phyloP scores from a whole-genome alignment of 2,113 vertebrate genomes.

The Thalassoma bifasciatum region DNA sequence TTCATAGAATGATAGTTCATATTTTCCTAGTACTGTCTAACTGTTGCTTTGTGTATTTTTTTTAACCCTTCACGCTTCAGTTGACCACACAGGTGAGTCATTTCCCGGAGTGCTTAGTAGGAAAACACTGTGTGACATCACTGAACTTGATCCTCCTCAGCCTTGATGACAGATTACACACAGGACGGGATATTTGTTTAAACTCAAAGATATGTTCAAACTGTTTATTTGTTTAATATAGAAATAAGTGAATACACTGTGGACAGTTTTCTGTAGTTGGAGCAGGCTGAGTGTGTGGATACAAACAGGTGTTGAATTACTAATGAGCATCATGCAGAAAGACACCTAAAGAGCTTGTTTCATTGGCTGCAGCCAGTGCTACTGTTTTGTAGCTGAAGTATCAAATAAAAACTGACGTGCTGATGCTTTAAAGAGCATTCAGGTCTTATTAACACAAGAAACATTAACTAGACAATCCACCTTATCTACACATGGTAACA shows the following conservation, averaged over 20 bases:
- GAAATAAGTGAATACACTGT: no score
- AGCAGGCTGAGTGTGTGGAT: background rate
- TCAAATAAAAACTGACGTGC: background rate
- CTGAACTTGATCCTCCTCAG: background rate
- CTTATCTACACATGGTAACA: no score
- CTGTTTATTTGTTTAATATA: no score
- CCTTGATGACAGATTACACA: background rate
- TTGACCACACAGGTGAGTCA: constrained; percentile 79
- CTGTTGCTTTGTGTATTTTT: constrained; percentile 33
- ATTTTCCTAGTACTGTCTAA: constrained; percentile 40
- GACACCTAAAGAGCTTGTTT: constrained; percentile 12
- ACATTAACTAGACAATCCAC: no score
- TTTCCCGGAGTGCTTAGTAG: constrained; percentile 21
- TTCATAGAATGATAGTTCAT: no score
- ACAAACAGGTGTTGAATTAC: constrained; percentile 53
- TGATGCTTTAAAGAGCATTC: background rate
- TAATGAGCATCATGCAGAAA: constrained; percentile 20
- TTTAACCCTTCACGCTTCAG: constrained; percentile 69
- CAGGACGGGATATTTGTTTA: no score
- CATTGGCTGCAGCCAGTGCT: background rate
- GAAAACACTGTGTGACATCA: background rate
- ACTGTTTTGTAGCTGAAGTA: background rate
- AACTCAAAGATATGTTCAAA: no score
- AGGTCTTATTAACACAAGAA: no score
- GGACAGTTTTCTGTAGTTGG: no score